These are phyloP conservation scores for Oreochromis niloticus DNA, from an alignment of 2,113 vertebrate species.

Conservation along the genomic window DNA sequence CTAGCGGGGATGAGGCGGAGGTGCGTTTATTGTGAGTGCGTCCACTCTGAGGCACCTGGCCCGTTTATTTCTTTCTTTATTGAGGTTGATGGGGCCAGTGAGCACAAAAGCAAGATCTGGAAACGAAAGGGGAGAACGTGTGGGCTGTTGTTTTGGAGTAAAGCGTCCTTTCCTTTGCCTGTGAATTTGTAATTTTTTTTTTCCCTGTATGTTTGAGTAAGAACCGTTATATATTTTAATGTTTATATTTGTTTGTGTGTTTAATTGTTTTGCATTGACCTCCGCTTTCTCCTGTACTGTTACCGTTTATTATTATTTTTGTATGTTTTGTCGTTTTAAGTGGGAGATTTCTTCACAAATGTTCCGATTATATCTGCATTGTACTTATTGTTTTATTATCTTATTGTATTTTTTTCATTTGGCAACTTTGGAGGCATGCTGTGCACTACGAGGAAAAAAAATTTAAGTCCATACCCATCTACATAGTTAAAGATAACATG, in stretches of 20 bases:
- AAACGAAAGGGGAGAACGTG: slow-evolving; percentile 31
- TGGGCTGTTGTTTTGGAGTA: slow-evolving; percentile 48
- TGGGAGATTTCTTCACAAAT: slow-evolving; percentile 47
- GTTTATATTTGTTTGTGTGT: slow-evolving; percentile 46
- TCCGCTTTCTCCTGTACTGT: slow-evolving; percentile 66
- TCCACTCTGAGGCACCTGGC: slow-evolving; percentile 66
- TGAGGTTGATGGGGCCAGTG: slow-evolving; percentile 59
- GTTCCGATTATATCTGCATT: slow-evolving; percentile 65
- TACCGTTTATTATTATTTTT: slow-evolving; percentile 43
- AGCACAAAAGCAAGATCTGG: slow-evolving; percentile 52
- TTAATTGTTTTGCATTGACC: slow-evolving; percentile 59
- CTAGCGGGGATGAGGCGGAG: slow-evolving; percentile 24
- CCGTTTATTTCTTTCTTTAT: slow-evolving; percentile 77
- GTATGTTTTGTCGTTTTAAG: not conserved
- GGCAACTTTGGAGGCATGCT: slow-evolving; percentile 75
- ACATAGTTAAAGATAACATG: slow-evolving; percentile 61
- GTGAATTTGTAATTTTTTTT: slow-evolving; percentile 72
- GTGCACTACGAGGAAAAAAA: slow-evolving; percentile 71
- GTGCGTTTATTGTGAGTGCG: slow-evolving; percentile 67
- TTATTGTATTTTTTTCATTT: slow-evolving; percentile 67
- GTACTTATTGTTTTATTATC: slow-evolving; percentile 67
- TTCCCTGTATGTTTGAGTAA: slow-evolving; percentile 58
- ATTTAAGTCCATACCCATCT: slow-evolving; percentile 59
- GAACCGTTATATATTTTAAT: slow-evolving; percentile 60
- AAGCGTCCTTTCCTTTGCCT: slow-evolving; percentile 66